A percentile compares a stretch with the other conserved stretches of the same genome.
Conservation (phyloP, 2,797 vertebrate species). For the Pelodytes ibericus region DNA sequence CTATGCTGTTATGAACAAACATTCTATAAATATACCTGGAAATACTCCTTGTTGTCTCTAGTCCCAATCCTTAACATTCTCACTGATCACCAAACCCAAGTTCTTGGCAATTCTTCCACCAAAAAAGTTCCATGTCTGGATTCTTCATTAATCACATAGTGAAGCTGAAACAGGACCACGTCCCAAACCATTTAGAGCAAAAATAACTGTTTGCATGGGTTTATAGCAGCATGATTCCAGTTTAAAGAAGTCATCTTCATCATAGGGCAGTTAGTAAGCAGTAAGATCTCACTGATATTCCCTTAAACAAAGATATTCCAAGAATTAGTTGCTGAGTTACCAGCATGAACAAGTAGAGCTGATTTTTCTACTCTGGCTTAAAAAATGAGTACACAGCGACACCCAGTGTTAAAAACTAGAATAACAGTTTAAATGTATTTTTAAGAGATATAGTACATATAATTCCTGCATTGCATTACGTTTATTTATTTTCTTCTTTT, state of each 20-base stretch:
- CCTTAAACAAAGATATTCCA: background rate
- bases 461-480: background rate
- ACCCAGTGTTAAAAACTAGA: conserved; percentile 5
- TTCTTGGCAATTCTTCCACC: conserved; percentile 77
- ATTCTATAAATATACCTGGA: conserved; percentile 55
- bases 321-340: too few relatives aligned
- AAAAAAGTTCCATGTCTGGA: conserved; percentile 69
- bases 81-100: conserved; percentile 67
- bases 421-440: background rate
- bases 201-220: conserved; percentile 10
- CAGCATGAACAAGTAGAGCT: too few relatives aligned
- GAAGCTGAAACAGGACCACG: conserved; percentile 62
- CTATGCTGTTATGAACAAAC: conserved; percentile 62
- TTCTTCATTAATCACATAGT: conserved; percentile 72
- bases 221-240: background rate
- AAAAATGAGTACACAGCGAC: conserved; percentile 29
- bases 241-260: conserved; percentile 9
- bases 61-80: conserved; percentile 71
- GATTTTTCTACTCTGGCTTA: background rate
- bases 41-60: conserved; percentile 50
- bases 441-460: background rate
- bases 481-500: too few relatives aligned
- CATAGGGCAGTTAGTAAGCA: background rate
- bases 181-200: conserved; percentile 50
- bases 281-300: conserved; percentile 3